phyloP scores from a whole-genome alignment of 2,888 invertebrate species.

The Monochamus alternatus region DNA sequence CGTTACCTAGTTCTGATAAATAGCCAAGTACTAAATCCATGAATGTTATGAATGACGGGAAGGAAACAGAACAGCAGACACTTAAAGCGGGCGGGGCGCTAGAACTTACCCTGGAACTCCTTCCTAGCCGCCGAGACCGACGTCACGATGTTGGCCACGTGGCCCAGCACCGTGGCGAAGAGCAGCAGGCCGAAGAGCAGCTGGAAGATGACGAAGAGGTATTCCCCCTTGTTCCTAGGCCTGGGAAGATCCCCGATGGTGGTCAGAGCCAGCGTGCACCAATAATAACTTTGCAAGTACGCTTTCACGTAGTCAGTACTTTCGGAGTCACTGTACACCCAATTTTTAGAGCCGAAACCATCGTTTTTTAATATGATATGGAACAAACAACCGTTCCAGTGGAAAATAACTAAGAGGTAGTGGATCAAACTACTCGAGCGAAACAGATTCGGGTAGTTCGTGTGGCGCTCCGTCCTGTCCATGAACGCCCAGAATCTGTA shows the following conservation, averaged over 20 bases:
- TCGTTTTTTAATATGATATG: conserved; percentile 97
- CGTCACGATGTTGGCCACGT: conserved; percentile 98
- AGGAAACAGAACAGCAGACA: conserved; percentile 8
- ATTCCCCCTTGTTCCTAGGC: conserved; percentile 94
- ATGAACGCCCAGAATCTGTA: conserved; percentile 99
- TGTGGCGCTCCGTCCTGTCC: conserved; percentile 98
- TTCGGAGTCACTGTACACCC: conserved; percentile 90
- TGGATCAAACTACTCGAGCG: conserved; percentile 93
- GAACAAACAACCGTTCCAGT: conserved; percentile 99
- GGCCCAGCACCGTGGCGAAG: conserved; percentile 96
- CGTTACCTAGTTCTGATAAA: background rate
- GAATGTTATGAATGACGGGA: background rate
- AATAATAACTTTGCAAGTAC: conserved; percentile 98
- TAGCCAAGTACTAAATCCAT: conserved; percentile 18
- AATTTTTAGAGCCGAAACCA: conserved; percentile 94
- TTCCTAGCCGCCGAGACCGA: conserved; percentile 97
- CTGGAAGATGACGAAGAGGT: conserved; percentile 95
- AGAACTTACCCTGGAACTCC: conserved; percentile 94
- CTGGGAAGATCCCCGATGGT: conserved; percentile 95
- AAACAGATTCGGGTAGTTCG: conserved; percentile 98
- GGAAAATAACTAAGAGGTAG: conserved; percentile 98
- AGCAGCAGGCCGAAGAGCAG: conserved; percentile 94
- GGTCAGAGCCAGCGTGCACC: conserved; percentile 97
- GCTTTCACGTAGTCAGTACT: conserved; percentile 92
- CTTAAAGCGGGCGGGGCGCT: background rate